Evolutionary conservation across 37 sponge, comb jelly and placozoan species (phyloP).

Genomic region (Diacarnus erythraeanus): DNA sequence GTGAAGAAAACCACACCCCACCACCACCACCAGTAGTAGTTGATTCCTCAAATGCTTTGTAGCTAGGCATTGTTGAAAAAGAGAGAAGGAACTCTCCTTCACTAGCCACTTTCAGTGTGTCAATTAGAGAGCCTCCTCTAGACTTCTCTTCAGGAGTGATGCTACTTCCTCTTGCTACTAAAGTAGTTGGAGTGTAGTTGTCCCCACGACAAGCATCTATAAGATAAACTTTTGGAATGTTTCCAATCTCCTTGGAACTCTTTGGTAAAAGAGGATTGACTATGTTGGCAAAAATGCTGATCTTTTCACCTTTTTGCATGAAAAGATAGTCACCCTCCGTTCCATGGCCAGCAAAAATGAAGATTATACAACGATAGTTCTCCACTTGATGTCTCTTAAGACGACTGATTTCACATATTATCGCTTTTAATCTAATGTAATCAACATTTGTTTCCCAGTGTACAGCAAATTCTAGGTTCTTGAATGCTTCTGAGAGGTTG

Average conservation of each 20-base stretch:
- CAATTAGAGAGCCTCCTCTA: slow-evolving; percentile 1
- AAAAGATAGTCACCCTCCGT: not conserved
- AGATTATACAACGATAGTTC: slow-evolving; percentile 6
- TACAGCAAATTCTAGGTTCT: not conserved
- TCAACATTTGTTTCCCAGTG: slow-evolving; percentile 9
- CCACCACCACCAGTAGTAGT: slow-evolving; percentile 6
- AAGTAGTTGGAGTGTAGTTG: not conserved
- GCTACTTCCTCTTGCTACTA: slow-evolving; percentile 9
- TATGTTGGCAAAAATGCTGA: slow-evolving; percentile 5
- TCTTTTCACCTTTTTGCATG: slow-evolving; percentile 21
- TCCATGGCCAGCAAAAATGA: slow-evolving; percentile 55
- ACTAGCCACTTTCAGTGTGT: slow-evolving; percentile 6
- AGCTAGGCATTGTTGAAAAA: slow-evolving; percentile 35
- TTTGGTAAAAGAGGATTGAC: slow-evolving; percentile 18
- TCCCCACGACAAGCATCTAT: slow-evolving; percentile 64
- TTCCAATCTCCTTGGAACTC: not conserved
- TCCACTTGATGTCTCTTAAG: not conserved
- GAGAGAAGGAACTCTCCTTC: slow-evolving; percentile 42
- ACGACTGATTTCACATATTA: slow-evolving; percentile 3
- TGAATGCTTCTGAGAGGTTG: not conserved
- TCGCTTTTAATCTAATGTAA: not conserved
- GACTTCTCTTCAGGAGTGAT: not conserved
- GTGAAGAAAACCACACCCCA: slow-evolving; percentile 23
- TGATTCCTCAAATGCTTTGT: slow-evolving; percentile 35
- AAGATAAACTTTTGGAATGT: slow-evolving; percentile 44